Base-by-base conservation (phyloP, 2,888 invertebrate genomes). In the Catocala nupta region DNA sequence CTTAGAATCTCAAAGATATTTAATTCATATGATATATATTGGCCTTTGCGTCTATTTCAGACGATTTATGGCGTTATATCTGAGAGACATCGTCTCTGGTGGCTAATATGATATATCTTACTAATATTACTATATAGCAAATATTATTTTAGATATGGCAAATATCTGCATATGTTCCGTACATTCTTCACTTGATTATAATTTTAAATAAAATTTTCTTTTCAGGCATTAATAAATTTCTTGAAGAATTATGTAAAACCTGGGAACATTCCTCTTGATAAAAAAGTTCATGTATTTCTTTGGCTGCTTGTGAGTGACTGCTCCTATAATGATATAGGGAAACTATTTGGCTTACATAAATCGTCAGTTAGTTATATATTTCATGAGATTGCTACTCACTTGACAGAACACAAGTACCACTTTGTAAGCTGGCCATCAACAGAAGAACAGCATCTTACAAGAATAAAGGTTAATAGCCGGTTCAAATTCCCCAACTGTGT, bases 401-500 rank as follows among this genome's bases (percentile, higher is more conserved):
- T 94, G 10, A 78, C 82, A n/a, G 89, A 92, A 42, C 85, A 89
- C 49, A 86, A 83, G 57, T 86, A 85, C 69, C 78, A 86, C 58
- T 92, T 88, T 68, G 90, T 94, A 16, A 90, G 75, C 51, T 94
- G 93, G 94, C 92, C 93, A 5, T 88, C 92, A 43, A 70, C 83
- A 12, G 92, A 92, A 64, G 90, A 93, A 63, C 94, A 94, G 66
- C 90, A 93, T 77, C 59, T 92, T 1, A 93, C 92, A 25, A 90
- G 92, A 71, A 81, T 91, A 47, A 92, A 91, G 76, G 90, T 93
- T 8, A 89, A 93, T 64, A 91, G 88, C 60, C 80, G 85, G 62
- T 89, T 86, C 68, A 89, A 90, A 69, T 90, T 93, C 69, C 94
- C 94, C 5, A 94, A 93, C 65, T 93, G 94, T 84, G 88, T 93